These are phyloP conservation scores for Xanthostigma xanthostigma DNA, from an alignment of 2,888 invertebrate species.

Conservation along the genomic window DNA sequence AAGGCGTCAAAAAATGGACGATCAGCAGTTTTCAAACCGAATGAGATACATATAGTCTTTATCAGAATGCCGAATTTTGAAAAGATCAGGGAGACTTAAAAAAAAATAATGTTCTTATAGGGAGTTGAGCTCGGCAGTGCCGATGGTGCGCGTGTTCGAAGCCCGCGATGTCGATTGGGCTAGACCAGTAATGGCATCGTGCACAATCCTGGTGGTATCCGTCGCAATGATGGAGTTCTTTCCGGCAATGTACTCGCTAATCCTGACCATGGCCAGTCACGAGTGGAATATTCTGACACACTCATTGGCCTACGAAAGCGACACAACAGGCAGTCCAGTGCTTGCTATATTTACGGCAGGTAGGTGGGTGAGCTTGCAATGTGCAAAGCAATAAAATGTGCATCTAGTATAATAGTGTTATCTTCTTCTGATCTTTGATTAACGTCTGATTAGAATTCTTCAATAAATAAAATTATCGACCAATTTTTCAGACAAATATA, in stretches of 20 bases:
- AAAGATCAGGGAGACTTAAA: no score
- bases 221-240: conserved; percentile 47
- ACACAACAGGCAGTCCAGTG: conserved; percentile 44
- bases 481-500: no score
- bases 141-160: conserved; percentile 42
- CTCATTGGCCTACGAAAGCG: conserved; percentile 41
- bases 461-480: no score
- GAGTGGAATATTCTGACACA: conserved; percentile 47
- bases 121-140: conserved; percentile 39
- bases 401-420: no score
- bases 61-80: no score
- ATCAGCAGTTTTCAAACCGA: no score
- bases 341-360: conserved; percentile 48
- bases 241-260: conserved; percentile 36
- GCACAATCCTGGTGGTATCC: conserved; percentile 41
- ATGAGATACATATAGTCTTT: no score
- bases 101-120: conserved; percentile 19
- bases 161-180: conserved; percentile 43
- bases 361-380: conserved; percentile 15
- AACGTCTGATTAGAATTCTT: no score
- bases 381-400: no score
- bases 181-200: conserved; percentile 39
- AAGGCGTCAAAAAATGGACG: no score
- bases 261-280: conserved; percentile 40
- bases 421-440: no score